Evolutionary conservation across 2,113 vertebrate genomes (phyloP).

Genomic region (Piliocolobus tephrosceles): DNA sequence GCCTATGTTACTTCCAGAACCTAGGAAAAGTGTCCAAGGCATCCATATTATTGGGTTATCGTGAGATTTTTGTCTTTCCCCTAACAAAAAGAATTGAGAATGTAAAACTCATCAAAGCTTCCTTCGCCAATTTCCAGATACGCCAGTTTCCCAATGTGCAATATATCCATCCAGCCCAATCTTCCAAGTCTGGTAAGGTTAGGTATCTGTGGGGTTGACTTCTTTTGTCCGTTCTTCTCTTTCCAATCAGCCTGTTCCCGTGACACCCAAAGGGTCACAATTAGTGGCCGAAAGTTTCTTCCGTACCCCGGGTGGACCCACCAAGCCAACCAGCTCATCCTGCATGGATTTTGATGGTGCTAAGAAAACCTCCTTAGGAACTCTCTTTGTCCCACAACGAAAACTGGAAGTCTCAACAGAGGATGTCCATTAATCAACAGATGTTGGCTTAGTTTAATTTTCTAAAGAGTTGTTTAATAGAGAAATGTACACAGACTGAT

Average conservation of each 20-base stretch:
- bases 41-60: background rate
- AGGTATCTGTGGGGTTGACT: background rate
- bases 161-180: rapidly evolving
- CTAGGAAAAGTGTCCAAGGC: background rate
- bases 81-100: constrained; percentile 4
- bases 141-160: background rate
- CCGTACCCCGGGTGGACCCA: constrained; percentile 88
- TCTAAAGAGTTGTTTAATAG: constrained; percentile 39
- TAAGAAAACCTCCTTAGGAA: constrained; percentile 75
- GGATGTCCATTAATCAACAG: constrained; percentile 78
- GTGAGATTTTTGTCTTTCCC: background rate
- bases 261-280: constrained; percentile 87
- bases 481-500: constrained; percentile 3
- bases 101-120: background rate
- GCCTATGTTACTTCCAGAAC: background rate
- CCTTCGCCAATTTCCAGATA: background rate
- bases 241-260: constrained; percentile 84
- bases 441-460: constrained; percentile 30
- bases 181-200: background rate
- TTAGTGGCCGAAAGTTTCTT: constrained; percentile 89
- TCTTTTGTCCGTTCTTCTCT: background rate
- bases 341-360: constrained; percentile 78
- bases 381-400: constrained; percentile 89
- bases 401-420: constrained; percentile 91
- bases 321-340: constrained; percentile 69